Evolutionary conservation across 1,140 invertebrate genomes (phyloP), one percentile per base, ranked within the genome.

Genomic region (Drosophila neocordata): DNA sequence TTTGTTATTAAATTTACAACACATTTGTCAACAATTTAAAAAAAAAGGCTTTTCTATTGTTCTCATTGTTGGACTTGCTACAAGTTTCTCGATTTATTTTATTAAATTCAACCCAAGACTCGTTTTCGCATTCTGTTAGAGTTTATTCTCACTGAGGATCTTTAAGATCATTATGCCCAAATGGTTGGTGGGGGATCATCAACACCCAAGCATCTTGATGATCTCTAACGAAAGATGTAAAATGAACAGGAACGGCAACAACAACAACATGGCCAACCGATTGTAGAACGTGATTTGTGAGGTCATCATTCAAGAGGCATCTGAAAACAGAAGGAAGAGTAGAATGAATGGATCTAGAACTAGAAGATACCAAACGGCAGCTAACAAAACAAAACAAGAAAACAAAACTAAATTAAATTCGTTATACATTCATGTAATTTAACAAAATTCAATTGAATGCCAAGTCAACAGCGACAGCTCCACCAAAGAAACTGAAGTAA

Each of bases 401-500:
- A 1, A 15, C 6, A 44, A 62, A 74, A 73, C 66, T 73, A 88
- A 87, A 87, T 87, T 88, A 87, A 88, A 87, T 88, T 88, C 78
- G 83, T 87, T 87, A 88, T 87, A 87, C 82, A 88, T 89, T 88
- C 84, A 89, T 88, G 83, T 88, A 88, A 88, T 88, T 88, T 88
- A 88, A 89, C 84, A 79, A 88, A 88, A 77, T 77, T 77, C 75
- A 77, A 77, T 77, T 77, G 75, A 77, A 77, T 77, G 57, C 76
- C 70, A 77, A 77, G 73, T 67, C 75, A 63, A 35, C 41, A 63
- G 61, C 58, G 71, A 66, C 61, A 71, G 60, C 68, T 67, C 61
- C 79, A 69, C 63, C 62, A 68, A 61, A 51, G 8, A 24, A 65
- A 55, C 60, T 56, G 59, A 79, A 81, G 68, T 75, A 67, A 77